Conservation (phyloP, 2,113 vertebrate species). For the Isichthys henryi region DNA sequence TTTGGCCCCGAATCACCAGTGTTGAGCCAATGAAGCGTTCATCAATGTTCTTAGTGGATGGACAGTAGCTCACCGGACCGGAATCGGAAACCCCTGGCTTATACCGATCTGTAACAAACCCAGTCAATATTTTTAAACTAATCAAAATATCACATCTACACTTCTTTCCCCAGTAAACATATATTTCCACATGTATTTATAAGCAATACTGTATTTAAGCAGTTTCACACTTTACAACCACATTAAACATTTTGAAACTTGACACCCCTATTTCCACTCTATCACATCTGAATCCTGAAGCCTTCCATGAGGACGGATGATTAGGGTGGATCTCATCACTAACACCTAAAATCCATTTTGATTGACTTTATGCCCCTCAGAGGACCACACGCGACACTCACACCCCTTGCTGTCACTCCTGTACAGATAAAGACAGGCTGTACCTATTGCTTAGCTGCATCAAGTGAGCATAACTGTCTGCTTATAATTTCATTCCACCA, state of each 20-base stretch:
- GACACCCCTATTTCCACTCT: neutral
- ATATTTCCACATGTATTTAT: neutral
- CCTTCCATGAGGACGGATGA: neutral
- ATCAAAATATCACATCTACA: neutral
- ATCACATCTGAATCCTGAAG: neutral
- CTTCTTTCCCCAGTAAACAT: neutral
- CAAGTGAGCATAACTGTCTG: neutral
- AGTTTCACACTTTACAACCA: neutral
- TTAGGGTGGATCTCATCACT: neutral
- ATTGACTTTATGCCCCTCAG: neutral
- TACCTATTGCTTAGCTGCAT: neutral
- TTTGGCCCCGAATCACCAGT: too few species aligned
- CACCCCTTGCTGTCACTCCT: neutral
- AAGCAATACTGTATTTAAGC: neutral
- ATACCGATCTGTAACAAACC: neutral
- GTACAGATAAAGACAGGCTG: neutral
- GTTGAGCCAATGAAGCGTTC: neutral
- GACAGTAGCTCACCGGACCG: too few species aligned
- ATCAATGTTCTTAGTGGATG: neutral
- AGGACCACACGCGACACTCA: neutral
- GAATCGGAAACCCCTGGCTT: too few species aligned
- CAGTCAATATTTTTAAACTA: neutral
- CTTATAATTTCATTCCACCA: neutral
- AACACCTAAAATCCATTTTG: neutral
- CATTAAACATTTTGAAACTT: neutral